Evolutionary conservation across 2,113 vertebrate species (phyloP).

Genomic region (Melanerpes formicivorus): DNA sequence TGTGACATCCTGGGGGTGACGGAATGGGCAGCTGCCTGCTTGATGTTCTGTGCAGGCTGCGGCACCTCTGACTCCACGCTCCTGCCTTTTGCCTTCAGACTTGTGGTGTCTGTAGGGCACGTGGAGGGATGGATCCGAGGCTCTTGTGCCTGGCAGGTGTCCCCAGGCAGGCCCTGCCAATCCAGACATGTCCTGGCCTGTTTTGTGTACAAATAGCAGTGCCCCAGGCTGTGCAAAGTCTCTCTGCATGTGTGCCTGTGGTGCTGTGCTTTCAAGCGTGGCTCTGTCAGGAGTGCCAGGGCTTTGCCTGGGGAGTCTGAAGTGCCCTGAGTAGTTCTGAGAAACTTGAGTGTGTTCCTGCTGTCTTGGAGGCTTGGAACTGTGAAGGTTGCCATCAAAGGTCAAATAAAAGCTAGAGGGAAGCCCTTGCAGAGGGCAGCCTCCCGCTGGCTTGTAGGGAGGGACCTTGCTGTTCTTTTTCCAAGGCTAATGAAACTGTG

Average conservation of each 20-base stretch:
- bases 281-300: background rate
- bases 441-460: background rate
- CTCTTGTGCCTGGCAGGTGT: background rate
- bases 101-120: background rate
- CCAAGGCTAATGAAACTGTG: background rate
- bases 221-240: background rate
- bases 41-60: background rate
- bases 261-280: background rate
- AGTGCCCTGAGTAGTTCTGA: background rate
- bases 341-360: background rate
- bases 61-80: background rate
- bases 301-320: background rate
- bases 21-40: background rate
- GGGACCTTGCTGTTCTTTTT: constrained; percentile 3
- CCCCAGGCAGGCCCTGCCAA: background rate
- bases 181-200: background rate
- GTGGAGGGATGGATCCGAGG: background rate
- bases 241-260: fast-evolving
- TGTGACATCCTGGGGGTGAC: background rate
- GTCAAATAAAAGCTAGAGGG: background rate
- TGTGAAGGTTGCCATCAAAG: background rate
- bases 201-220: background rate
- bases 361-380: background rate
- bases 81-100: background rate
- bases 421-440: background rate